phyloP scores from a whole-genome alignment of 2,113 vertebrate genomes.

The Zapornia atra region DNA sequence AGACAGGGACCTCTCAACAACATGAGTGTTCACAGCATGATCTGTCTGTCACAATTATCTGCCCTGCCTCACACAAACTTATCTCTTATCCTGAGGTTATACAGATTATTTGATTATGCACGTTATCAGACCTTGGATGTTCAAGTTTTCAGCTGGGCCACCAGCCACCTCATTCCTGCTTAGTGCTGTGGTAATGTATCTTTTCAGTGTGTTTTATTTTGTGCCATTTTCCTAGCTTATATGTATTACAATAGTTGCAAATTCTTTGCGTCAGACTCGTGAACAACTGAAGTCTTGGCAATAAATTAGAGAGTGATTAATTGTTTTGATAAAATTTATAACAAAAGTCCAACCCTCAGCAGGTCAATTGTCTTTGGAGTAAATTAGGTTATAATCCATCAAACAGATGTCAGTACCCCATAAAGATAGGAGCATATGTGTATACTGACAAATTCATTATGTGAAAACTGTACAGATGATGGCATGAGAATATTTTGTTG shows the following conservation, averaged over 20 bases:
- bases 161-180: neutral
- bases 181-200: neutral
- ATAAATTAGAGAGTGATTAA: constrained; percentile 53
- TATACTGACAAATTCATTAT: constrained; percentile 10
- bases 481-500: neutral
- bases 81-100: neutral
- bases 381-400: constrained; percentile 57
- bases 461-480: neutral
- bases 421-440: neutral
- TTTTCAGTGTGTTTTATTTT: neutral
- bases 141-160: neutral
- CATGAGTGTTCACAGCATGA: neutral
- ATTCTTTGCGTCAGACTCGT: constrained; percentile 2
- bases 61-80: neutral
- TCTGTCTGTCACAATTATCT: neutral
- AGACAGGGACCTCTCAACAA: neutral
- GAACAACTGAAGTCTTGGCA: constrained; percentile 18
- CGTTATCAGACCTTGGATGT: neutral
- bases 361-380: constrained; percentile 19
- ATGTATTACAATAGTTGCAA: neutral
- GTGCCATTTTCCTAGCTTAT: neutral
- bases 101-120: neutral
- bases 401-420: constrained; percentile 9
- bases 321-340: constrained; percentile 56
- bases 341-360: constrained; percentile 17